These are phyloP conservation scores for Calliopsis andreniformis DNA, from an alignment of 1,140 invertebrate species.

Conservation along the genomic window DNA sequence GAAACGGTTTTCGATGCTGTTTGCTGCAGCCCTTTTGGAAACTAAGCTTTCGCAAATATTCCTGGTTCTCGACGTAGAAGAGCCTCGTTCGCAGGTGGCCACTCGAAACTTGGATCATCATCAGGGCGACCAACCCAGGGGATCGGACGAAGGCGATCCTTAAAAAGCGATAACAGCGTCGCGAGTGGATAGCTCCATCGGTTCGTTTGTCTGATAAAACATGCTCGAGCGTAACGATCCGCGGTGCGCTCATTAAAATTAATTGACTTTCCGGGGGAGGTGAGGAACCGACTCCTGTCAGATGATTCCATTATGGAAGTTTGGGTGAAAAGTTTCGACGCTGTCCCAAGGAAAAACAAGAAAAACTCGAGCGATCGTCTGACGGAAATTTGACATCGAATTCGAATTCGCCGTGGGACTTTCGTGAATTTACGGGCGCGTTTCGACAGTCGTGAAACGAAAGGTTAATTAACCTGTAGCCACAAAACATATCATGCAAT, in stretches of 20 bases:
- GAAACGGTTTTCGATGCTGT: too few species aligned
- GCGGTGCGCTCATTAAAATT: conserved; percentile 51
- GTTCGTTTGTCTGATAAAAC: conserved; percentile 25
- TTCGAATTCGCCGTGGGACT: not conserved
- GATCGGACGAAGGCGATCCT: not conserved
- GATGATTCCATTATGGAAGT: conserved; percentile 21
- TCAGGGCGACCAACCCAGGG: not conserved
- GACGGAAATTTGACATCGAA: not conserved
- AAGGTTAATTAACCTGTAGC: conserved; percentile 45
- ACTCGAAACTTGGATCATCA: not conserved
- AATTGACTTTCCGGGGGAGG: conserved; percentile 33
- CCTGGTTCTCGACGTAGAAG: not conserved
- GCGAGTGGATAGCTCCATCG: conserved; percentile 13
- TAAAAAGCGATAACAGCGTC: conserved; percentile 13
- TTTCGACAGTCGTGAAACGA: conserved; percentile 19
- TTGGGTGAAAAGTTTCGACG: too few species aligned
- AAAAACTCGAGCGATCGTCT: not conserved
- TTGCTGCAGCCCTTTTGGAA: too few species aligned
- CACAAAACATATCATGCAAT: conserved; percentile 35
- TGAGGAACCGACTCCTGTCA: conserved; percentile 13
- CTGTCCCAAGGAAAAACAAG: too few species aligned
- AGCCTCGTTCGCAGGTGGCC: not conserved
- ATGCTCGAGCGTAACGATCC: conserved; percentile 4
- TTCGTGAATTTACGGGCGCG: not conserved
- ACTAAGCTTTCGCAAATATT: not conserved